These are phyloP conservation scores for Xylota segnis DNA, from an alignment of 2,888 invertebrate species.

Conservation along the genomic window DNA sequence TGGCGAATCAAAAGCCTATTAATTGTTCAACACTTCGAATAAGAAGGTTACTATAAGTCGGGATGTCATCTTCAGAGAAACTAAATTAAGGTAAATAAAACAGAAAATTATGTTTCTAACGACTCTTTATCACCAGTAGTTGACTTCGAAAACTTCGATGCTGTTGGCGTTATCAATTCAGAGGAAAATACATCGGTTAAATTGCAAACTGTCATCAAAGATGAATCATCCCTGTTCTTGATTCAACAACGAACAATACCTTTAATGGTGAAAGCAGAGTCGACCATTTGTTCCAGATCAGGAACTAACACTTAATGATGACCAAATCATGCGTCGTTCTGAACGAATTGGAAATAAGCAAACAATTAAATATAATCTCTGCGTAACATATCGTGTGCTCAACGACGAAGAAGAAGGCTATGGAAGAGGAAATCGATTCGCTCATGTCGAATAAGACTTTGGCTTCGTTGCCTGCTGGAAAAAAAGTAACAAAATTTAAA, in stretches of 20 bases:
- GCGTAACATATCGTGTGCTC: neutral
- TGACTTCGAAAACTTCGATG: neutral
- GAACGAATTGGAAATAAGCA: conserved; percentile 7
- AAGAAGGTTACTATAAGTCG: conserved; percentile 34
- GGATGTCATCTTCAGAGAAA: conserved; percentile 41
- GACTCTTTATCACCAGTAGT: conserved; percentile 6
- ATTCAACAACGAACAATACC: conserved; percentile 18
- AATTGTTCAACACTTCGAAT: conserved; percentile 24
- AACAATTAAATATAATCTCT: conserved; percentile 11
- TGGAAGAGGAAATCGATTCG: conserved; percentile 1
- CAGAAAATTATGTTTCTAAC: conserved; percentile 17
- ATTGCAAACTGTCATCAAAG: conserved; percentile 37
- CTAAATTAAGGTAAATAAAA: conserved; percentile 17
- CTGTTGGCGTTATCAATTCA: conserved; percentile 26
- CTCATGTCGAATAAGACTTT: neutral
- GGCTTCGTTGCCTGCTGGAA: neutral
- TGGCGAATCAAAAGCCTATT: conserved; percentile 55
- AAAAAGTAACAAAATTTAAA: too few species aligned
- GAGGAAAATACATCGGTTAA: conserved; percentile 22
- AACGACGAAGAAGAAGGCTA: neutral
- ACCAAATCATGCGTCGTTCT: too few species aligned
- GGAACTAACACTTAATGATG: conserved; percentile 3
- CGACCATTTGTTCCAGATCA: conserved; percentile 33
- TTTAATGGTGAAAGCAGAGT: conserved; percentile 22
- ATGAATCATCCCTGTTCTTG: conserved; percentile 5